These are phyloP conservation scores for Leucophenga maculata DNA, from an alignment of 2,888 invertebrate species.

Conservation along the genomic window DNA sequence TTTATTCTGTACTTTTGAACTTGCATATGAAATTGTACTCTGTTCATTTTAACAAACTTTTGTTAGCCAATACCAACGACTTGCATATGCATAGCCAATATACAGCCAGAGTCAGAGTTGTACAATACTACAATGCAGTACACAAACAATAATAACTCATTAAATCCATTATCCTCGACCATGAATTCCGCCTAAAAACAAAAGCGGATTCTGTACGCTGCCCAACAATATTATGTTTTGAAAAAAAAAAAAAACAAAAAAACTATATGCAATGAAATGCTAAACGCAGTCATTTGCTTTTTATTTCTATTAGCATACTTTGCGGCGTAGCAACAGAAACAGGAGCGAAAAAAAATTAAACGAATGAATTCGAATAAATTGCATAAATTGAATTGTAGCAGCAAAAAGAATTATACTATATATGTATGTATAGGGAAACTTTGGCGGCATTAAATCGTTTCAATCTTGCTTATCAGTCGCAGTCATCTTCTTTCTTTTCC, in stretches of 20 bases:
- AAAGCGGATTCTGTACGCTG: constrained; percentile 58
- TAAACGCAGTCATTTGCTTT: constrained; percentile 28
- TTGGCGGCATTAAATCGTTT: constrained; percentile 59
- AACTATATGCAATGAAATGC: constrained; percentile 8
- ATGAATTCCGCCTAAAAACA: constrained; percentile 64
- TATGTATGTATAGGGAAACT: constrained; percentile 64
- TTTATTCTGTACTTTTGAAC: too few species aligned
- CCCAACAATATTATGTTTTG: constrained; percentile 27
- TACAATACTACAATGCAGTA: constrained; percentile 33
- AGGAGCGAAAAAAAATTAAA: too few species aligned
- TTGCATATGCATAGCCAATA: background rate
- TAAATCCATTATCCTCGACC: constrained; percentile 67
- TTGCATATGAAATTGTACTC: too few species aligned
- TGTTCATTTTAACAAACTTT: too few species aligned
- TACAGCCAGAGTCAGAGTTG: background rate
- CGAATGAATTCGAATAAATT: background rate
- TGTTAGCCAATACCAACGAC: too few species aligned
- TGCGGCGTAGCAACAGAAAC: constrained; percentile 36
- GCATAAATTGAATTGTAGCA: constrained; percentile 21
- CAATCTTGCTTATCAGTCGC: constrained; percentile 20
- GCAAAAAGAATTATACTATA: constrained; percentile 15
- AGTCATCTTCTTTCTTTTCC: constrained; percentile 2
- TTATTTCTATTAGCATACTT: constrained; percentile 66
- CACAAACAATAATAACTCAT: constrained; percentile 61
- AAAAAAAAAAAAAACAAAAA: too few species aligned